Percentiles rank a stretch among this genome's conserved stretches.
Conservation (phyloP, 1,140 invertebrate genomes). For the Temnothorax curvispinosus region DNA sequence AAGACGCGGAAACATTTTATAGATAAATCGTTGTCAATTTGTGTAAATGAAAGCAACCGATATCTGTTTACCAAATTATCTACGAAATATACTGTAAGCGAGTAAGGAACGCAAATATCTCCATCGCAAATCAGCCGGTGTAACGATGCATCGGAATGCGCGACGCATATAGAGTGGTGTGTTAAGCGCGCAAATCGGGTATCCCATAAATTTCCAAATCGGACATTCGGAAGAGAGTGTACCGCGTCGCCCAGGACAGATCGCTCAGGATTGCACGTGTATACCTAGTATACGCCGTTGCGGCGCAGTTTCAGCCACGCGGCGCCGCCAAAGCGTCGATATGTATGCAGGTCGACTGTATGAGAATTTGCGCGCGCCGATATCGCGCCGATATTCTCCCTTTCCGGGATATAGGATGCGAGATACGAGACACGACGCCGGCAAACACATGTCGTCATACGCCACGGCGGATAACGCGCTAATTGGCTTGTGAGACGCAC, state of each 20-base stretch:
- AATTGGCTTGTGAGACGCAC: neutral
- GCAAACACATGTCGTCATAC: conserved; percentile 79
- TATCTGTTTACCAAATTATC: neutral
- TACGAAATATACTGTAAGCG: neutral
- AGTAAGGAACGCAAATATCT: neutral
- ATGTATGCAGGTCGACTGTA: conserved; percentile 81
- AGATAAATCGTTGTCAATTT: neutral
- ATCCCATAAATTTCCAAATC: conserved; percentile 51
- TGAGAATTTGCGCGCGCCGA: conserved; percentile 78
- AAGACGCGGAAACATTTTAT: neutral
- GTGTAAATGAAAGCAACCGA: neutral
- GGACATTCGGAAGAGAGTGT: conserved; percentile 31
- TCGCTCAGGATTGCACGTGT: conserved; percentile 30
- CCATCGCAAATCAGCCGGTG: neutral
- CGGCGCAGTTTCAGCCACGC: conserved; percentile 79
- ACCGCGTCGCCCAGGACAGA: conserved; percentile 16
- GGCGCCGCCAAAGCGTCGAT: conserved; percentile 79
- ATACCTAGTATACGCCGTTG: neutral
- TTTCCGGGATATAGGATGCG: conserved; percentile 63
- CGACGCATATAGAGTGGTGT: neutral
- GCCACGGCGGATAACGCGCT: conserved; percentile 45
- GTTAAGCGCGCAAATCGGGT: conserved; percentile 37
- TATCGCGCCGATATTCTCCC: conserved; percentile 79
- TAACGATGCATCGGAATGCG: conserved; percentile 12
- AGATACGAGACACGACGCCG: conserved; percentile 42